Conservation (phyloP, 2,797 vertebrate species). For the Sciurus carolinensis region DNA sequence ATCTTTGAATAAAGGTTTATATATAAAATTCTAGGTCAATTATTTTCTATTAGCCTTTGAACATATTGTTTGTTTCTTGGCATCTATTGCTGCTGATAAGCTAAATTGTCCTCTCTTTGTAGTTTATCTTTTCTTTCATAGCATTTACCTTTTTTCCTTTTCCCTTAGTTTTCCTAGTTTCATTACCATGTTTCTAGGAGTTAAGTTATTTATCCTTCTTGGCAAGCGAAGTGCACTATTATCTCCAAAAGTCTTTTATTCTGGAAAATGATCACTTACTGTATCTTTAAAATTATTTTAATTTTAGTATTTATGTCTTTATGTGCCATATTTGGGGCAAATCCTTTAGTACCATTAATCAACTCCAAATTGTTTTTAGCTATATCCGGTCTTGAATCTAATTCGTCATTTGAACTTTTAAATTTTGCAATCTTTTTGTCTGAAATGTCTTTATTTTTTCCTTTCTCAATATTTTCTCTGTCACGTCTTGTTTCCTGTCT, state of each 20-base stretch:
- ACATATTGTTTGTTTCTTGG: neutral
- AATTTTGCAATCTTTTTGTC: neutral
- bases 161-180: neutral
- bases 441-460: conserved; percentile 20
- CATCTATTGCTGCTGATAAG: conserved; percentile 5
- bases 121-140: neutral
- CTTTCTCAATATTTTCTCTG: neutral
- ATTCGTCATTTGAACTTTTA: neutral
- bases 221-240: neutral
- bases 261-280: neutral
- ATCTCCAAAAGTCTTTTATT: neutral
- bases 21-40: neutral
- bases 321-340: neutral
- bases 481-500: neutral
- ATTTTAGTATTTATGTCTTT: neutral
- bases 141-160: neutral
- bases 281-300: neutral
- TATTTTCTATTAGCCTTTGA: conserved; percentile 22
- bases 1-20: neutral
- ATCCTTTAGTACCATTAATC: neutral
- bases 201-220: conserved; percentile 6
- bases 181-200: neutral
- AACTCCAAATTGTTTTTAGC: neutral
- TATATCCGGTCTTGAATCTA: neutral
- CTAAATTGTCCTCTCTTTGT: neutral